Evolutionary conservation across 2,888 invertebrate genomes (phyloP).

Genomic region (Branchellion lobata): DNA sequence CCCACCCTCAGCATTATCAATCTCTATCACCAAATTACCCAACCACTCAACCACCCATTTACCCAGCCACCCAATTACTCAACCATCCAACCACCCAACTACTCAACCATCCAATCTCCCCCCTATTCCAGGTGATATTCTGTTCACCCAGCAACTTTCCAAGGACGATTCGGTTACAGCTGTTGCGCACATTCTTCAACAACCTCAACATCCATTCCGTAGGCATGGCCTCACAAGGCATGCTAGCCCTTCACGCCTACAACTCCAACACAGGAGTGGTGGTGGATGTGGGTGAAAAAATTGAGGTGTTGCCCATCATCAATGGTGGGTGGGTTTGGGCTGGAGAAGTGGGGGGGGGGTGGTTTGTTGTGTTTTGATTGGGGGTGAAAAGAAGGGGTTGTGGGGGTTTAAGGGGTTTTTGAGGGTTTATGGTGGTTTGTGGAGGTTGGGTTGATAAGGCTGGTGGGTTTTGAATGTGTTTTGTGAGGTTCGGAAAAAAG

Average conservation of each 20-base stretch:
- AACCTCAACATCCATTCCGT: slow-evolving; percentile 62
- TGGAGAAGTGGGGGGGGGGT: too few relatives aligned
- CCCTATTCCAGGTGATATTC: slow-evolving; percentile 63
- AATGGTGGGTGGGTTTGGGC: slow-evolving; percentile 65
- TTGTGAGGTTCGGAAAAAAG: background rate
- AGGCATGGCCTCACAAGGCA: slow-evolving; percentile 66
- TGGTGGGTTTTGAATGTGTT: background rate
- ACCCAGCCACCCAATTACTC: too few relatives aligned
- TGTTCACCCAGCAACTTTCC: slow-evolving; percentile 64
- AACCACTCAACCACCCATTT: too few relatives aligned
- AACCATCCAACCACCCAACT: too few relatives aligned
- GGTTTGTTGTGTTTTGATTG: too few relatives aligned
- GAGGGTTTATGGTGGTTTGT: too few relatives aligned
- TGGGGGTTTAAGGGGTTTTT: background rate
- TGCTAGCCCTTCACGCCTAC: slow-evolving; percentile 67
- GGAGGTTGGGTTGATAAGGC: background rate
- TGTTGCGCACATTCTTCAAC: slow-evolving; percentile 63
- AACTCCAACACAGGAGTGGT: slow-evolving; percentile 67
- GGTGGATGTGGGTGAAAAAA: slow-evolving; percentile 67
- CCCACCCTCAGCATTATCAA: too few relatives aligned
- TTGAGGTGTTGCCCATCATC: slow-evolving; percentile 67
- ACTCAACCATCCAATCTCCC: too few relatives aligned
- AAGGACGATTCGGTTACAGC: slow-evolving; percentile 61
- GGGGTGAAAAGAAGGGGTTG: background rate
- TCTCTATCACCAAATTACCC: too few relatives aligned